Conservation (phyloP, 2,888 invertebrate genomes). For the Pedicia rivosa region DNA sequence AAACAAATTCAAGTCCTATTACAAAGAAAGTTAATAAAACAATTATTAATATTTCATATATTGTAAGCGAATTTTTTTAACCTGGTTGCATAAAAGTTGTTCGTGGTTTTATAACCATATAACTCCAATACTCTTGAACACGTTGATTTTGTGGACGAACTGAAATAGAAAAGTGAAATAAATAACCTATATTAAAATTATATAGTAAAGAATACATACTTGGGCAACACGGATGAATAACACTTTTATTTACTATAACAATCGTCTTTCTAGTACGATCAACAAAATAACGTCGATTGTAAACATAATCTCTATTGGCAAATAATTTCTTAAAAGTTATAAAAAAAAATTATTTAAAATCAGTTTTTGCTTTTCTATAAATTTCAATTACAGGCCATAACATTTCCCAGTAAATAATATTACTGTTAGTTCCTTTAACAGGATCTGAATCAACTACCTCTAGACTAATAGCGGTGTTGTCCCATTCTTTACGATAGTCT, state of each 20-base stretch:
- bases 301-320: conserved; percentile 76
- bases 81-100: conserved; percentile 25
- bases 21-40: conserved; percentile 26
- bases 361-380: neutral
- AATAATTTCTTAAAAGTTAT: conserved; percentile 49
- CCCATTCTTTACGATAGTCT: conserved; percentile 64
- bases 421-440: conserved; percentile 39
- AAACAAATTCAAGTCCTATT: conserved; percentile 59
- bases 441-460: conserved; percentile 52
- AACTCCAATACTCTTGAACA: conserved; percentile 70
- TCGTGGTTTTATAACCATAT: conserved; percentile 63
- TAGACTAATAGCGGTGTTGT: conserved; percentile 55
- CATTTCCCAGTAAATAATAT: conserved; percentile 79
- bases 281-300: conserved; percentile 48
- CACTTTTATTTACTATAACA: conserved; percentile 49
- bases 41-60: neutral
- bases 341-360: conserved; percentile 5
- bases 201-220: too few relatives aligned
- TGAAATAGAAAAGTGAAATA: too few relatives aligned
- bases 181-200: too few relatives aligned
- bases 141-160: conserved; percentile 49
- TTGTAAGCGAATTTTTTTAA: conserved; percentile 4
- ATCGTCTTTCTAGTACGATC: conserved; percentile 41
- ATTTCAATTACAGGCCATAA: conserved; percentile 57
- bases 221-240: conserved; percentile 54